Evolutionary conservation across 2,113 vertebrate species (phyloP), one percentile per base, ranked within the genome.

Genomic region (Trachemys scripta): DNA sequence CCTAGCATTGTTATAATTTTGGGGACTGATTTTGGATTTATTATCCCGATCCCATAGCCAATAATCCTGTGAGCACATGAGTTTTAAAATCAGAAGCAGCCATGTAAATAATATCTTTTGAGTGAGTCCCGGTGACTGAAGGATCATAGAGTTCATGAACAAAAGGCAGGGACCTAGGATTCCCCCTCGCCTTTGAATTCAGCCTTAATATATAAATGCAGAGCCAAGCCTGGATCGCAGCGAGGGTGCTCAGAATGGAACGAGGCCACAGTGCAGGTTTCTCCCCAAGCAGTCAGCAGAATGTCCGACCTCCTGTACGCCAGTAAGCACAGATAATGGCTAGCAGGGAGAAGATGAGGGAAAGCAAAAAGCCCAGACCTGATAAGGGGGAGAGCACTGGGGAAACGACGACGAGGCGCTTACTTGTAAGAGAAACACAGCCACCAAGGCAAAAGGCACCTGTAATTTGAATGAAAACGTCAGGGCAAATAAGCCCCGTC

Each of bases 331-430:
- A 62, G 88, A 90, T 3, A 87, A 90, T 69, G 83, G 79, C 38
- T 2, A 0, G 53, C 53, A 85, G 0, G 2, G 76, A 87, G 54
- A 92, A 93, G 69, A 54, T 10, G 27, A 95, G 1, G 0, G 62
- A 72, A 59, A 79, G 11, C 5, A 53, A 85, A 27, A 35, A 79
- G 65, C 53, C 84, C 2, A 19, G 57, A 56, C 3, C 2, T 10
- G 0, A 47, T 13, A 42, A 1, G 0, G 82, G 27, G 4, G 24
- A 57, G 35, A 24, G 50, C 3, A 29, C 79, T 69, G 75, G 79
- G 79, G 79, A 56, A 94, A 93, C 0, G 0, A 47, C 0, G 0
- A 25, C 5, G 35, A 94, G 80, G 75, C 56, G 13, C 38, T 54
- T 50, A 76, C 22, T 51, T 80, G 14, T 47, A 88, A 31, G 29